These are phyloP conservation scores for Felis chaus DNA, from an alignment of 2,113 vertebrate genomes.

Conservation along the genomic window DNA sequence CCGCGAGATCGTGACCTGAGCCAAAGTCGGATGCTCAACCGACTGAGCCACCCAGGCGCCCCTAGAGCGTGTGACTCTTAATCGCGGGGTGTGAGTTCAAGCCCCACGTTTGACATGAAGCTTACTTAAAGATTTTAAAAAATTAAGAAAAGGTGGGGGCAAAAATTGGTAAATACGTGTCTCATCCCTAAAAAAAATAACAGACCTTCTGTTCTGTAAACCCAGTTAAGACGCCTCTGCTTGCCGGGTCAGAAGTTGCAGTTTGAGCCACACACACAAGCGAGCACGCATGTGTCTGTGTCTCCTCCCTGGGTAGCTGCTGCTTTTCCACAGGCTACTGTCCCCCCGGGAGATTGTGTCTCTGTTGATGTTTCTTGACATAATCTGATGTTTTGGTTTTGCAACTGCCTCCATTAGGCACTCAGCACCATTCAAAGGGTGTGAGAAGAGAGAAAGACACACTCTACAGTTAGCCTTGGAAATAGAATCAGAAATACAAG, in stretches of 20 bases:
- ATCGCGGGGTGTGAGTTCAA: not conserved
- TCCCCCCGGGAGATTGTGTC: not conserved
- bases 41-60: no score
- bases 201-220: not conserved
- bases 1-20: no score
- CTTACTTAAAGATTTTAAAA: not conserved
- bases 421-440: not conserved
- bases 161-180: not conserved
- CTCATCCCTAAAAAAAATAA: not conserved
- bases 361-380: not conserved
- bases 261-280: rapidly evolving
- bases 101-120: not conserved
- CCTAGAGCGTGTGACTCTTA: not conserved
- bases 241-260: not conserved
- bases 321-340: not conserved
- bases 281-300: rapidly evolving
- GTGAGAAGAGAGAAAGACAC: not conserved
- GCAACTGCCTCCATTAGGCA: not conserved
- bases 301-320: rapidly evolving
- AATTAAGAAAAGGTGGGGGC: not conserved
- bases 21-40: no score
- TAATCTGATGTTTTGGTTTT: not conserved
- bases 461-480: not conserved
- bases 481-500: not conserved
- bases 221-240: not conserved